phyloP scores from a whole-genome alignment of 2,113 vertebrate genomes.

The Prunella fulvescens region DNA sequence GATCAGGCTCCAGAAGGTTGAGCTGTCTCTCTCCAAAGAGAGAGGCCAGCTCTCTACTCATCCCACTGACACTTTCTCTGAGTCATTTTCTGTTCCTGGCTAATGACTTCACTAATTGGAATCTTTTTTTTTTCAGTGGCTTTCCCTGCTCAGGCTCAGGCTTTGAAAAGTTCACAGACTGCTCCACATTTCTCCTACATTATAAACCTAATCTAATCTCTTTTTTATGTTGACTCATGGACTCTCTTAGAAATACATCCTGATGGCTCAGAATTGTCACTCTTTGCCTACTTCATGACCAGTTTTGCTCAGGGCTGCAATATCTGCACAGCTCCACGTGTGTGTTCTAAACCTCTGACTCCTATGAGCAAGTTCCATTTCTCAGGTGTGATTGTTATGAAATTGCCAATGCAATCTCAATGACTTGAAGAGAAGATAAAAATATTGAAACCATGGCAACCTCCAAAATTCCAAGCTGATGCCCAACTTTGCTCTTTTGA shows the following conservation, averaged over 20 bases:
- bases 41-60: neutral
- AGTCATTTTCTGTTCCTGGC: slow-evolving; percentile 8
- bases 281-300: neutral
- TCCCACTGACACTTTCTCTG: neutral
- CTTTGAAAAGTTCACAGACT: slow-evolving; percentile 25
- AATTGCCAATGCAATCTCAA: neutral
- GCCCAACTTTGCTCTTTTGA: slow-evolving; percentile 6
- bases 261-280: neutral
- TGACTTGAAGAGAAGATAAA: slow-evolving; percentile 13
- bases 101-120: slow-evolving; percentile 11
- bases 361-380: neutral
- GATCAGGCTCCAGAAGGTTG: neutral
- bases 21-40: neutral
- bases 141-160: neutral
- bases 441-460: slow-evolving; percentile 54
- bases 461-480: slow-evolving; percentile 5
- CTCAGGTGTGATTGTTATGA: neutral
- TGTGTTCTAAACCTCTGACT: neutral
- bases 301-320: neutral
- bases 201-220: neutral
- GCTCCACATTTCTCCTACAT: neutral
- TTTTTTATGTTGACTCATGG: neutral
- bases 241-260: neutral
- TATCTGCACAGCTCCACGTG: neutral
- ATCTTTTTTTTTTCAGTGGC: neutral